These are phyloP conservation scores for Cydia splendana DNA, from an alignment of 1,140 invertebrate species.

Conservation along the genomic window DNA sequence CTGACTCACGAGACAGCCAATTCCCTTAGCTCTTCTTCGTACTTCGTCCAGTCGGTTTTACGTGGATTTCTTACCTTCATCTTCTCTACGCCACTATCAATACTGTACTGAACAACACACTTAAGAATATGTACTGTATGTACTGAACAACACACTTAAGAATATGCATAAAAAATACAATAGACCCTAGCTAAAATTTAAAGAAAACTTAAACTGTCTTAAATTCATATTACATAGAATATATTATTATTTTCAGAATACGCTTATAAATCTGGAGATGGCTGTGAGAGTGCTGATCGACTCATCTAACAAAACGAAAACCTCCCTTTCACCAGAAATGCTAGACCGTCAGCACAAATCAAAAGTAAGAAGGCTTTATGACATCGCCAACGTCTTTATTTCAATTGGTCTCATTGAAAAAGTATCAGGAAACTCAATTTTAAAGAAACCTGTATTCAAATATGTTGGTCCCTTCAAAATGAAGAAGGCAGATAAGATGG, in stretches of 20 bases:
- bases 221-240: too few relatives aligned
- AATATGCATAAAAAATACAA: background rate
- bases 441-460: slow-evolving; percentile 85
- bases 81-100: too few relatives aligned
- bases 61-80: too few relatives aligned
- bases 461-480: slow-evolving; percentile 82
- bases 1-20: too few relatives aligned
- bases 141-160: background rate
- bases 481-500: slow-evolving; percentile 59
- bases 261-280: slow-evolving; percentile 85
- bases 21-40: too few relatives aligned
- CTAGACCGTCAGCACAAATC: slow-evolving; percentile 80
- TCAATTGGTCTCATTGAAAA: slow-evolving; percentile 85
- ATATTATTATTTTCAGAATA: slow-evolving; percentile 79
- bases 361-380: slow-evolving; percentile 86
- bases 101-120: too few relatives aligned
- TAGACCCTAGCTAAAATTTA: too few relatives aligned
- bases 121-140: too few relatives aligned
- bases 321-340: slow-evolving; percentile 65
- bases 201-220: background rate
- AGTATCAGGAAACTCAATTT: slow-evolving; percentile 79
- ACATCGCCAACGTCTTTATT: slow-evolving; percentile 87
- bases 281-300: slow-evolving; percentile 84
- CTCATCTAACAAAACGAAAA: slow-evolving; percentile 63
- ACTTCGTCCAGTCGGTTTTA: too few relatives aligned